These are phyloP conservation scores for Sylvia borin DNA, from an alignment of 2,797 vertebrate genomes.

Conservation along the genomic window DNA sequence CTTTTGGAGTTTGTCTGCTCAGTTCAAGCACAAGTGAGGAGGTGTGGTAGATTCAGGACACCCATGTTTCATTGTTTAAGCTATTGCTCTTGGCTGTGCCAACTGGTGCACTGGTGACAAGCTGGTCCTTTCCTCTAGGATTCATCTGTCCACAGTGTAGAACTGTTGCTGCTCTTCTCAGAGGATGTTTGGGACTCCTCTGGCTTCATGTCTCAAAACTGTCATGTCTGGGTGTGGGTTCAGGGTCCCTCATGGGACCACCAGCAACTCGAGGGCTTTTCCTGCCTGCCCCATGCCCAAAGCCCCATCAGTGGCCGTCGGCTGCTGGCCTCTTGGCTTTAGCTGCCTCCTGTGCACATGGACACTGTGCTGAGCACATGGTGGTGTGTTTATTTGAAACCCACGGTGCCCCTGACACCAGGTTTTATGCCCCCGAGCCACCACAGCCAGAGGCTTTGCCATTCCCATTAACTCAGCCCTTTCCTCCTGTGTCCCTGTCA, in stretches of 20 bases:
- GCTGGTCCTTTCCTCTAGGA: background rate
- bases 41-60: background rate
- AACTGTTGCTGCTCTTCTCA: background rate
- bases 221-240: background rate
- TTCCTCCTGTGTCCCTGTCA: too few species aligned
- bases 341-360: background rate
- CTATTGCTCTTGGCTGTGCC: background rate
- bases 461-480: too few species aligned
- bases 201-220: background rate
- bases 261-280: accelerated
- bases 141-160: background rate
- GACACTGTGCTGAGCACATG: background rate
- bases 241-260: background rate
- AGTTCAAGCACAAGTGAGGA: background rate
- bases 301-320: background rate
- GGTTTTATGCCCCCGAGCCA: background rate
- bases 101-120: background rate
- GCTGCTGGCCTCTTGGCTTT: background rate
- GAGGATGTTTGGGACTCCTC: background rate
- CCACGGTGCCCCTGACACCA: background rate
- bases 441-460: too few species aligned
- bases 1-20: background rate
- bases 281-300: background rate
- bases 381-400: background rate
- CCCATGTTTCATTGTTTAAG: background rate